Percentiles rank a stretch among this genome's conserved stretches.
These are phyloP conservation scores for Drosophila persimilis DNA, from an alignment of 1,140 invertebrate genomes.

Conservation along the genomic window DNA sequence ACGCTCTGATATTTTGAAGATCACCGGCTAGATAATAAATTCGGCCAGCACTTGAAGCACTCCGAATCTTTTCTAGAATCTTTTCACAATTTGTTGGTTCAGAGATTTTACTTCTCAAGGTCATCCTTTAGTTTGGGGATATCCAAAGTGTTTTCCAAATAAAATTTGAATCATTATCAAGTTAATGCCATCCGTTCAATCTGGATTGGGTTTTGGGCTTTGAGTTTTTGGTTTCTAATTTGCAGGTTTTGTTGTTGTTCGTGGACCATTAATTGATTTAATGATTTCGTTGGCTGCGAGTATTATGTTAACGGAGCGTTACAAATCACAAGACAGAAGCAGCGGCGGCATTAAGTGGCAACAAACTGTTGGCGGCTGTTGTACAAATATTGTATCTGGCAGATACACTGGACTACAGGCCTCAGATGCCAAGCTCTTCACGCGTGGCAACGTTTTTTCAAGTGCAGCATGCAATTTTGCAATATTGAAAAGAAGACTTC, in stretches of 20 bases:
- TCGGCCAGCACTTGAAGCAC: no score
- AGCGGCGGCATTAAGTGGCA: conserved; percentile 56
- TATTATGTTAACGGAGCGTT: conserved; percentile 69
- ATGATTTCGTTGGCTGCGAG: conserved; percentile 50
- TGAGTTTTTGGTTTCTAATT: conserved; percentile 33
- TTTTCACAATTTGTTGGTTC: background rate
- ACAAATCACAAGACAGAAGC: conserved; percentile 40
- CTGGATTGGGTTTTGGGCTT: conserved; percentile 49
- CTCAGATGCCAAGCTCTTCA: conserved; percentile 37
- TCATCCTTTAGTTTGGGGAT: background rate
- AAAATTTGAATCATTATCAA: conserved; percentile 18
- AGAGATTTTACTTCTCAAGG: conserved; percentile 6
- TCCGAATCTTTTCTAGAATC: background rate
- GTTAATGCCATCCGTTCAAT: conserved; percentile 53
- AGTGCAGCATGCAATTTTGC: conserved; percentile 78
- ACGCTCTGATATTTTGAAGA: no score
- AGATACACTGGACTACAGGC: conserved; percentile 12
- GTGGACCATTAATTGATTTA: conserved; percentile 72
- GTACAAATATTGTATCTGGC: conserved; percentile 57
- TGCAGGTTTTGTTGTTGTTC: conserved; percentile 33
- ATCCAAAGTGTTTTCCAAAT: background rate
- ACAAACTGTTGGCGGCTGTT: conserved; percentile 62
- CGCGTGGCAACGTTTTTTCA: conserved; percentile 72
- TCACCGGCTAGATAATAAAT: no score
- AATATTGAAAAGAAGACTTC: conserved; percentile 55